Percentiles rank a stretch among this genome's conserved stretches.
Conservation (phyloP, 2,113 vertebrate genomes). For the Protobothrops flavoviridis region DNA sequence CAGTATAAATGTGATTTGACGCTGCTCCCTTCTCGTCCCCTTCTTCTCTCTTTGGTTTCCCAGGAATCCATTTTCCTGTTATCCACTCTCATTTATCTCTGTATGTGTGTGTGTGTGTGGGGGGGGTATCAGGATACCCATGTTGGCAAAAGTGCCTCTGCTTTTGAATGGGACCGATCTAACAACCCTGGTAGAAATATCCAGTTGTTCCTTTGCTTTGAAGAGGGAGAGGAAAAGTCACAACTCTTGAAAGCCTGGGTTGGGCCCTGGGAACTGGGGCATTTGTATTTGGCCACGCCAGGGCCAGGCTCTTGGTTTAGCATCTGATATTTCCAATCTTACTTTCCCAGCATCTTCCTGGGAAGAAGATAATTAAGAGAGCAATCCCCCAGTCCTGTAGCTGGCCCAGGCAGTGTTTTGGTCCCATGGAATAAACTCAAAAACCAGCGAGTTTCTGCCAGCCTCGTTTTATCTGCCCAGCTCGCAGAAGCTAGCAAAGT, state of each 20-base stretch:
- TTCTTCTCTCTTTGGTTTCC: background rate
- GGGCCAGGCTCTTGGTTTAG: too few species aligned
- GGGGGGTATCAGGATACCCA: background rate
- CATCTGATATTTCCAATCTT: too few species aligned
- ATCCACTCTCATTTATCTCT: too few species aligned
- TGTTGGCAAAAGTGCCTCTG: background rate
- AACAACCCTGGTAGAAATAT: background rate
- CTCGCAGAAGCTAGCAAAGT: background rate
- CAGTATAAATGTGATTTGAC: background rate
- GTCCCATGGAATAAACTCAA: background rate
- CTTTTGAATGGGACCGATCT: background rate
- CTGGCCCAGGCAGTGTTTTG: background rate
- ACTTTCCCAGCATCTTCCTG: too few species aligned
- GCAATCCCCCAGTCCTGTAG: too few species aligned
- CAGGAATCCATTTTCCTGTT: background rate
- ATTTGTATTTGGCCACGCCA: too few species aligned
- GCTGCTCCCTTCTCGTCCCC: fast-evolving
- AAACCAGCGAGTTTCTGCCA: background rate
- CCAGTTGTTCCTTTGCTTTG: background rate
- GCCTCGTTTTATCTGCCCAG: background rate
- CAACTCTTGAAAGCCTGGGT: too few species aligned
- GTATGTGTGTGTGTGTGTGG: too few species aligned
- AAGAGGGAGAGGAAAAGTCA: too few species aligned
- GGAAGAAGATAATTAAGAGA: too few species aligned
- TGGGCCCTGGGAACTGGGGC: too few species aligned